These are phyloP conservation scores for Eidolon dupreanum DNA, from an alignment of 2,797 vertebrate genomes.

Conservation along the genomic window DNA sequence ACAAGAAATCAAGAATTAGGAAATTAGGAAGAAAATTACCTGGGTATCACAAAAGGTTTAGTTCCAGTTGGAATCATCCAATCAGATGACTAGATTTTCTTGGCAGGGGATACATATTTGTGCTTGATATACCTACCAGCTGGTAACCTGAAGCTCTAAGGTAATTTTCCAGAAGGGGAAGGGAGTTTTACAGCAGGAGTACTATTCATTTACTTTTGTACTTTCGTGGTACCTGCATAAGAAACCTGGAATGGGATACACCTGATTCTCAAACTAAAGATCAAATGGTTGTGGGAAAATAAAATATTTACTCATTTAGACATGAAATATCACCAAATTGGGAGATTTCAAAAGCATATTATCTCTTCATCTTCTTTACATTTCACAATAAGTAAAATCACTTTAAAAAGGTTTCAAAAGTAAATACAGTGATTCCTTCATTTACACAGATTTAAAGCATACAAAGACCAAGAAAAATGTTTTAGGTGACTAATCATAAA, in stretches of 20 bases:
- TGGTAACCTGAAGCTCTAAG: neutral
- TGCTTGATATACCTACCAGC: neutral
- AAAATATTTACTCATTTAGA: neutral
- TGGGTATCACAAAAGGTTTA: constrained; percentile 14
- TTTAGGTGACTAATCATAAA: neutral
- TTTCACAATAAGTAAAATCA: neutral
- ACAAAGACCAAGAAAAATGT: neutral
- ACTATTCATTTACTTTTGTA: neutral
- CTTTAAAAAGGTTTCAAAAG: neutral
- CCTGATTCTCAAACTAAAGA: neutral
- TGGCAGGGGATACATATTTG: neutral
- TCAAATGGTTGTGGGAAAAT: neutral
- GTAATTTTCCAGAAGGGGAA: constrained; percentile 27
- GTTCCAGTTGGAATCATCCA: neutral
- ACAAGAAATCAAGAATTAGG: constrained; percentile 23
- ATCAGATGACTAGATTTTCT: neutral
- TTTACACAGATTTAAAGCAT: neutral
- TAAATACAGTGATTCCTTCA: neutral
- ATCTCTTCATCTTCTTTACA: neutral
- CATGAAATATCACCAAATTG: neutral
- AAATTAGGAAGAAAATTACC: neutral
- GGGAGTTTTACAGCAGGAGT: neutral
- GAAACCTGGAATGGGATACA: neutral
- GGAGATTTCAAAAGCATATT: neutral
- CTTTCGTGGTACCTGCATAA: neutral